Conservation (phyloP, 1,140 invertebrate genomes). For the Dreissena rostriformis region DNA sequence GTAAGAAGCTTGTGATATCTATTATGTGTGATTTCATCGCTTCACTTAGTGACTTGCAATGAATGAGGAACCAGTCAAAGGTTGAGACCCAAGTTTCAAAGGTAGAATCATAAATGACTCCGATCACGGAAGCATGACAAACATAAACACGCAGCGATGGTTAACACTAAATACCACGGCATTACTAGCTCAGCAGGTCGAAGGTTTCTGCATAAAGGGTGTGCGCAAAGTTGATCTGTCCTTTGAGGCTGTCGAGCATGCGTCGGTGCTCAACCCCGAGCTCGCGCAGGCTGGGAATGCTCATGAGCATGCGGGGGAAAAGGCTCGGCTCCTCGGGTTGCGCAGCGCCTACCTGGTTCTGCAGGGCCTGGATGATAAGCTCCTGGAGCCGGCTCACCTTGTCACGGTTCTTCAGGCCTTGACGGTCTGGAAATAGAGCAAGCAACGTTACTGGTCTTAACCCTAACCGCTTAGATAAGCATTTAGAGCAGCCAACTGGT, state of each 20-base stretch:
- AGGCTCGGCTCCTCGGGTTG: slow-evolving; percentile 77
- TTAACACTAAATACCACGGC: too few relatives aligned
- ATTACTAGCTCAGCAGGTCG: slow-evolving; percentile 68
- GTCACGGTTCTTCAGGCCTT: slow-evolving; percentile 77
- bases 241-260: slow-evolving; percentile 77
- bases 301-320: slow-evolving; percentile 80
- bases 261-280: slow-evolving; percentile 78
- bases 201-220: slow-evolving; percentile 79
- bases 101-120: too few relatives aligned
- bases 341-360: slow-evolving; percentile 70
- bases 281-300: slow-evolving; percentile 79
- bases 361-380: slow-evolving; percentile 77
- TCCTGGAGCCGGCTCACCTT: slow-evolving; percentile 79
- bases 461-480: too few relatives aligned
- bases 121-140: too few relatives aligned
- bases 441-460: neutral
- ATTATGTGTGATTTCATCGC: too few relatives aligned
- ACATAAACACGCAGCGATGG: too few relatives aligned
- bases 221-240: slow-evolving; percentile 77
- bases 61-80: too few relatives aligned
- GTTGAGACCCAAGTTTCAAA: too few relatives aligned
- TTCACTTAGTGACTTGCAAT: too few relatives aligned
- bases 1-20: too few relatives aligned
- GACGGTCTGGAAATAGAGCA: slow-evolving; percentile 72
- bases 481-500: too few relatives aligned